phyloP scores from a whole-genome alignment of 2,113 vertebrate species.

The Salvelinus alpinus region DNA sequence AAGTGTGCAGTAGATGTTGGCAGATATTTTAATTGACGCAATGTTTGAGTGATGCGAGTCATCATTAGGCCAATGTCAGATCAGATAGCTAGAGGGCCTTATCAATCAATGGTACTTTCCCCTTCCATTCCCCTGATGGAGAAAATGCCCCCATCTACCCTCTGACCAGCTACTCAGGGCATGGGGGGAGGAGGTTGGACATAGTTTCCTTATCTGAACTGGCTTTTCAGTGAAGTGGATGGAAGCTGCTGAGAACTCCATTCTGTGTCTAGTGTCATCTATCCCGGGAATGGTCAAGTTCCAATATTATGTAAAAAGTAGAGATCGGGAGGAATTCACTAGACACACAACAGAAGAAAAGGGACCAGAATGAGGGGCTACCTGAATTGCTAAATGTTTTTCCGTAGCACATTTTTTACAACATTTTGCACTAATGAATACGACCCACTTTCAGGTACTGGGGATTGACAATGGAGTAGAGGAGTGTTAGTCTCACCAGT shows the following conservation, averaged over 20 bases:
- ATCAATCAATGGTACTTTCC: constrained; percentile 23
- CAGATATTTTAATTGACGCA: no score
- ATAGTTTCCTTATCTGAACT: no score
- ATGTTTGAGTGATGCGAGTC: no score
- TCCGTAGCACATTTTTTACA: no score
- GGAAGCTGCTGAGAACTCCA: no score
- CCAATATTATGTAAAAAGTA: background rate
- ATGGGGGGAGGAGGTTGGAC: no score
- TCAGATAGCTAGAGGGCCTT: constrained; percentile 20
- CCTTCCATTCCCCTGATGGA: constrained; percentile 22
- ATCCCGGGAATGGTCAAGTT: no score
- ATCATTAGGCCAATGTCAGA: constrained; percentile 39
- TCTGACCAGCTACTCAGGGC: background rate
- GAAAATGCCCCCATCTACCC: constrained; percentile 11
- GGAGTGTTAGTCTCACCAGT: constrained; percentile 78
- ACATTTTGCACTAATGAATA: no score
- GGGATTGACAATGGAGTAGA: background rate
- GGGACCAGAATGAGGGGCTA: background rate
- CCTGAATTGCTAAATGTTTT: background rate
- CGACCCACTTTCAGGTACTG: background rate
- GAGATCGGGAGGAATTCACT: background rate
- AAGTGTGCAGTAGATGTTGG: no score
- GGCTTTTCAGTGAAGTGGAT: no score
- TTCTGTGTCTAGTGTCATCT: no score
- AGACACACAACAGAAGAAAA: no score